Percentiles rank a stretch among this genome's conserved stretches.
Evolutionary conservation across 2,888 invertebrate genomes (phyloP).

Genomic region (Spialia ferax): DNA sequence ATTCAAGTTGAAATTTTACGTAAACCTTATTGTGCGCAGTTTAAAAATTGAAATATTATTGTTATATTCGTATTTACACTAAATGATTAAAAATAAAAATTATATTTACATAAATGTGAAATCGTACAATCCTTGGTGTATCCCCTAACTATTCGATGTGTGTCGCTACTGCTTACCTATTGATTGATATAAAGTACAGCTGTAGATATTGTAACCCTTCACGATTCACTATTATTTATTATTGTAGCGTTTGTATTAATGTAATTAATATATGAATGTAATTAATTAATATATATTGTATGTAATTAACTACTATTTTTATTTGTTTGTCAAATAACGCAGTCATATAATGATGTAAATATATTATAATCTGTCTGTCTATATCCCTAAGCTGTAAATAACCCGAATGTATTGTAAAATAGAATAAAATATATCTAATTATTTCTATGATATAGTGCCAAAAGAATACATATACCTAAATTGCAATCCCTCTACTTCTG

Average conservation of each 20-base stretch:
- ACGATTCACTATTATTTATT: conserved; percentile 41
- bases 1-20: conserved; percentile 19
- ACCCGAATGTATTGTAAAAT: conserved; percentile 76
- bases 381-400: conserved; percentile 78
- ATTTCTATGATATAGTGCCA: conserved; percentile 84
- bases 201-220: conserved; percentile 46
- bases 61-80: conserved; percentile 35
- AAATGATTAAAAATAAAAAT: conserved; percentile 13
- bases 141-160: conserved; percentile 27
- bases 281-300: conserved; percentile 36
- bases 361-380: conserved; percentile 58
- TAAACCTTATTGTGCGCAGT: conserved; percentile 35
- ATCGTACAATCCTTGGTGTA: conserved; percentile 25
- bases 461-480: conserved; percentile 67
- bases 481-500: conserved; percentile 59
- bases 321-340: conserved; percentile 25
- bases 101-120: conserved; percentile 27
- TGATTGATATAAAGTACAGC: conserved; percentile 8
- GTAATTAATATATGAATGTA: conserved; percentile 40
- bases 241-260: conserved; percentile 45
- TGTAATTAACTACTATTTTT: conserved; percentile 15
- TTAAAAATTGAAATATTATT: conserved; percentile 31
- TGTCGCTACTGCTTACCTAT: conserved; percentile 33
- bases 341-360: conserved; percentile 68
- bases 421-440: conserved; percentile 68